Base-by-base conservation (phyloP, 2,113 vertebrate genomes). In the Forbesichthys agassizii region DNA sequence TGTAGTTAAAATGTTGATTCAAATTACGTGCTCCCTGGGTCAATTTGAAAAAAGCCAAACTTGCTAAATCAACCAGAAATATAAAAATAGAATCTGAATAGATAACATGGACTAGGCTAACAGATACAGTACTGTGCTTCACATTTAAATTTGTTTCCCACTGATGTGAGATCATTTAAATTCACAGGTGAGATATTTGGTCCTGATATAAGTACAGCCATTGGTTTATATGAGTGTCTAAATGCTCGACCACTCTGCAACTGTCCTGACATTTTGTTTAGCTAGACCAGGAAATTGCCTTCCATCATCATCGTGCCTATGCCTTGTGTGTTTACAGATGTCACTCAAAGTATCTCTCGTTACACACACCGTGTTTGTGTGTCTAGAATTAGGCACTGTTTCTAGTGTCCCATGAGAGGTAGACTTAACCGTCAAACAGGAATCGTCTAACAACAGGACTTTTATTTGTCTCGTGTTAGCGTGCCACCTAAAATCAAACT, bases 91-190 rank as follows among this genome's bases (percentile, higher is more conserved):
- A 69, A 52, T 48, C 27, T 42, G 20, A 61, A 57, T 71, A n/a
- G 66, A 69, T 56, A 65, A 69, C 72, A 75, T 56, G 58, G 69
- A 66, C 42, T 14, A 42, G 64, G 36, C 57, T 52, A 71, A 70
- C 57, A 13, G 67, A 78, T 79, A 81, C 78, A 82, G 82, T 75
- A 81, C 85, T 60, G 62, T 69, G 65, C 77, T 88, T 89, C 87
- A 88, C 89, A 88, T 88, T 87, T 73, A 61, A 5, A 64, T 68
- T 18, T 55, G 49, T 69, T 86, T 62, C 46, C 81, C 69, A 60
- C 51, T 76, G 33, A 73, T 57, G 79, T 73, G 47, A 77, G 61
- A 61, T 55, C 20, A 33, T 13, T 59, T 49, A 9, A 52, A 57
- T 59, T 77, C 71, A 73, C 67, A 72, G 69, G 42, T 56, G 42